Conservation (phyloP, 2,888 invertebrate species). For the Nasonovia ribisnigri region DNA sequence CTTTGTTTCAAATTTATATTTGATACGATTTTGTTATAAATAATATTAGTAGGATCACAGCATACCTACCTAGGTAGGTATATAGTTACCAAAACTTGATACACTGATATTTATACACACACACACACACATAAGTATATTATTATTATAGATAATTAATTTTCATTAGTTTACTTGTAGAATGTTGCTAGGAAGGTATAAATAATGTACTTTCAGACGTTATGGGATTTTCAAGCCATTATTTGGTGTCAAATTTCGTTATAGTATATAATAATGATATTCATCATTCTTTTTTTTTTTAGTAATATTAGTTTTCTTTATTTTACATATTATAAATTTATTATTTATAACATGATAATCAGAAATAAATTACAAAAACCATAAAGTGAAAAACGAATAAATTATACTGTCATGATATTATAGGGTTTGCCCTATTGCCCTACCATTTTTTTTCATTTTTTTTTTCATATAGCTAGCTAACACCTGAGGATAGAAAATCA, state of each 20-base stretch:
- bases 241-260: constrained; percentile 4
- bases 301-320: not conserved
- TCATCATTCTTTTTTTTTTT: not conserved
- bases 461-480: not conserved
- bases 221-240: not conserved
- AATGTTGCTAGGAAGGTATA: not conserved
- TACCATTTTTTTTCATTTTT: not conserved
- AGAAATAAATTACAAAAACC: not conserved
- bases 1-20: not conserved
- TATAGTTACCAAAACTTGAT: constrained; percentile 1
- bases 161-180: not conserved
- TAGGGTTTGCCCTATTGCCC: not conserved
- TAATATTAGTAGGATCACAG: not conserved
- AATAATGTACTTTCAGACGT: not conserved
- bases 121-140: not conserved
- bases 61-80: not conserved
- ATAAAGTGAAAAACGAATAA: not conserved
- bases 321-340: not conserved
- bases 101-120: not conserved
- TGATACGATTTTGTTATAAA: not conserved
- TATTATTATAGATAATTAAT: constrained; percentile 10
- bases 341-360: not conserved
- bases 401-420: not conserved
- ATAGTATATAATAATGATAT: not conserved
- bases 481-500: not conserved